Evolutionary conservation across 2,888 invertebrate species (phyloP), one percentile per base, ranked within the genome.

Genomic region (Ectemnius lituratus): DNA sequence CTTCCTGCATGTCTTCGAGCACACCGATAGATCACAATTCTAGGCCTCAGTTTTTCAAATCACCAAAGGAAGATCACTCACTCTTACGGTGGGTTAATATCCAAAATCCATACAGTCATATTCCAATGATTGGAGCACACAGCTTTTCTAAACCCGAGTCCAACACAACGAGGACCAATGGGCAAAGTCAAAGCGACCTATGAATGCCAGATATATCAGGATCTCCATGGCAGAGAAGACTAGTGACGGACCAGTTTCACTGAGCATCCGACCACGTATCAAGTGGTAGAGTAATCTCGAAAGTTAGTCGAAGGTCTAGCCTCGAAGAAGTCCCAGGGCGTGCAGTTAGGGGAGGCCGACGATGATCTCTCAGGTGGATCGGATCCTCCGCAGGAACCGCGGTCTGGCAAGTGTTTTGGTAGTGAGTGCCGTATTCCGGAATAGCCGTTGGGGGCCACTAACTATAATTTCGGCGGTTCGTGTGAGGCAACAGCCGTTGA

Each of bases 401-500:
- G 52, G 56, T 67, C 57, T 47, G 67, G 28, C 59, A 37, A 37
- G 62, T 73, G 76, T 74, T 74, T 74, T 79, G 76, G 59, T 79
- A 73, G 75, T 62, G 70, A 61, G 16, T 47, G 69, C 57, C 57
- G 76, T 81, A 80, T 82, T 81, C 81, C 79, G 76, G 67, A 79
- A 82, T 79, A 84, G 81, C 86, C 86, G 83, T 72, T 84, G 82
- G 85, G 83, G 83, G 78, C 84, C 83, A 87, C 88, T 88, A 88
- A 90, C 88, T 87, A 89, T 89, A 89, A 90, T 90, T 90, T 90
- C 86, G 88, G 89, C 87, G 90, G 89, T 90, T 90, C 90, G 89
- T 90, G 85, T 88, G 89, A 90, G 90, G 90, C 90, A 90, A 90
- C 89, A 90, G 90, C 89, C 90, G 90, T 91, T 90, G 90, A 91